phyloP scores from a whole-genome alignment of 2,888 invertebrate species.

The Scaptodrosophila latifasciaeformis region DNA sequence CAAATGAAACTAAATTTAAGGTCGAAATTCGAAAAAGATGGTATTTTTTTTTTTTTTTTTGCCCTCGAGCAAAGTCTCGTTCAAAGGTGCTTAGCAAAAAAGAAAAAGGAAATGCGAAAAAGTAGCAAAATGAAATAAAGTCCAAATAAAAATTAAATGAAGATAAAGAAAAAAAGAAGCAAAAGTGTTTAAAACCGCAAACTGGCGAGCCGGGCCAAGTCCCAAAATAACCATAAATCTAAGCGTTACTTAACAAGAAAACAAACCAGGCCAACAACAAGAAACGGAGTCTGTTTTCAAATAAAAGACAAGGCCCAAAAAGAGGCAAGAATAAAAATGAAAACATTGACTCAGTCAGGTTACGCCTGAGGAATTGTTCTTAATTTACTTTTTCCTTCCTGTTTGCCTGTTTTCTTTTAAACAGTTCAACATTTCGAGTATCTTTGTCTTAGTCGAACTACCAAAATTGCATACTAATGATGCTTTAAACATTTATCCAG shows the following conservation, averaged over 20 bases:
- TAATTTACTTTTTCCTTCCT: slow-evolving; percentile 52
- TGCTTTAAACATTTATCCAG: background rate
- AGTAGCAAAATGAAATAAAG: slow-evolving; percentile 16
- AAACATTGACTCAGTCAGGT: slow-evolving; percentile 39
- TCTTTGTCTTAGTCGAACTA: background rate
- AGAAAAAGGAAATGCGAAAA: slow-evolving; percentile 8
- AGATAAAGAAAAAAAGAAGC: slow-evolving; percentile 28
- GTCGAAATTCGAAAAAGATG: background rate
- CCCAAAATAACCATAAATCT: slow-evolving; percentile 68
- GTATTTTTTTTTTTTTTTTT: background rate
- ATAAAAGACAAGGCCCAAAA: slow-evolving; percentile 30
- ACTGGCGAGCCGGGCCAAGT: slow-evolving; percentile 36
- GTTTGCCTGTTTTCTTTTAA: background rate
- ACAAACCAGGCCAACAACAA: slow-evolving; percentile 30
- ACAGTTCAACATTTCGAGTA: background rate
- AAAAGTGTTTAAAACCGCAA: slow-evolving; percentile 44
- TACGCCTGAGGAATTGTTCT: slow-evolving; percentile 59
- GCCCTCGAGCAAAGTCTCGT: slow-evolving; percentile 12
- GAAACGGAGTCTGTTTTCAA: slow-evolving; percentile 8
- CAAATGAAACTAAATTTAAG: background rate
- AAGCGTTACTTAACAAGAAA: slow-evolving; percentile 50
- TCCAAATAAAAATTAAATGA: slow-evolving; percentile 14
- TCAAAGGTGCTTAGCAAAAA: slow-evolving; percentile 11
- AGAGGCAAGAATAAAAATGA: background rate
- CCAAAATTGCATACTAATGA: background rate